These are phyloP conservation scores for Conus betulinus DNA, from an alignment of 1,140 invertebrate species.

Conservation along the genomic window DNA sequence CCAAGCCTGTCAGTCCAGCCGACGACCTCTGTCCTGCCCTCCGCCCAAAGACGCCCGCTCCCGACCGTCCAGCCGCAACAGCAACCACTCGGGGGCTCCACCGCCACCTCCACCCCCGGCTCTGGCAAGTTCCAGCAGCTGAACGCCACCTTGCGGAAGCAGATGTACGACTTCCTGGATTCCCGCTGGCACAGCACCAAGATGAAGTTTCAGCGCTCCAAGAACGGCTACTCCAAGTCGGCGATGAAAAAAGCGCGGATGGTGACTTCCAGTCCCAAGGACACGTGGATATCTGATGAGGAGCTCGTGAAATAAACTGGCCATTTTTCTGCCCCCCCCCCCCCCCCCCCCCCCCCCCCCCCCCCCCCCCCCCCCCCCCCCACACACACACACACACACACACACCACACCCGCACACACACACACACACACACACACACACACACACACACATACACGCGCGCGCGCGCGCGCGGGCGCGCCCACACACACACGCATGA, in stretches of 20 bases:
- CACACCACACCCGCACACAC: not conserved
- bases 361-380: not conserved
- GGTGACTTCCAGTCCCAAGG: not conserved
- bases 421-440: not conserved
- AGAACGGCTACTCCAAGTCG: not conserved
- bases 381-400: not conserved
- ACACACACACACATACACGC: not conserved
- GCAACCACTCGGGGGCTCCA: not conserved
- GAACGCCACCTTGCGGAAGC: slow-evolving; percentile 28
- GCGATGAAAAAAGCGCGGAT: not conserved
- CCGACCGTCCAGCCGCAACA: not conserved
- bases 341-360: too few species aligned
- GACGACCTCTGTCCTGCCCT: not conserved
- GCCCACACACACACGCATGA: too few species aligned
- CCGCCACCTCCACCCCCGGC: not conserved
- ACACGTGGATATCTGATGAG: not conserved
- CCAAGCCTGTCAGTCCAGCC: not conserved
- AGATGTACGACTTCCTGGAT: slow-evolving; percentile 24
- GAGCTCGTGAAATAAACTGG: not conserved
- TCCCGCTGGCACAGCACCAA: slow-evolving; percentile 9
- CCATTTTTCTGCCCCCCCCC: too few species aligned
- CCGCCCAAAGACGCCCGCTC: too few species aligned
- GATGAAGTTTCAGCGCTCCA: not conserved
- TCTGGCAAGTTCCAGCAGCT: slow-evolving; percentile 21
- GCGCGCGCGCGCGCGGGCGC: too few species aligned